phyloP scores from a whole-genome alignment of 2,888 invertebrate genomes.

The Dexiosoma caninum region DNA sequence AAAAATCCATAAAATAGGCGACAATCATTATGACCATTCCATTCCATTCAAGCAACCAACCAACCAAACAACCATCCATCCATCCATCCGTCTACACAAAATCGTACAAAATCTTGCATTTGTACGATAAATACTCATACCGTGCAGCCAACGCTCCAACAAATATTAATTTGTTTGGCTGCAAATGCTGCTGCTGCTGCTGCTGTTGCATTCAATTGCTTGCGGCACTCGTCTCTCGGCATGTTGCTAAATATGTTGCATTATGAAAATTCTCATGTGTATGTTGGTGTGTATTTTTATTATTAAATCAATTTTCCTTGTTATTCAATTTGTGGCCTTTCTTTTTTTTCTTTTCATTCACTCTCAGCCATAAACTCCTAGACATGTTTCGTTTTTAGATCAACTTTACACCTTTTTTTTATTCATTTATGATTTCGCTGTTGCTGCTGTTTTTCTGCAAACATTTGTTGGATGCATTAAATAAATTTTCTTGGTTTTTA shows the following conservation, averaged over 20 bases:
- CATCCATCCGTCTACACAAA: conserved; percentile 20
- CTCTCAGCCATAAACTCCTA: conserved; percentile 43
- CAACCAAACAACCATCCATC: no score
- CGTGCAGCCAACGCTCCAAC: not conserved
- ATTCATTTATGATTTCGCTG: conserved; percentile 37
- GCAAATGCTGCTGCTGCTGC: not conserved
- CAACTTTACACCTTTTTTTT: conserved; percentile 62
- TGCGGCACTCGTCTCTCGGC: conserved; percentile 32
- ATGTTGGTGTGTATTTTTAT: conserved; percentile 48
- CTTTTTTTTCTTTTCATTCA: conserved; percentile 5
- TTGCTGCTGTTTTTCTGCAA: not conserved
- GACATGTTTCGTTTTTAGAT: conserved; percentile 59
- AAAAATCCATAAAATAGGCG: conserved; percentile 62
- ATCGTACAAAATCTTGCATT: not conserved
- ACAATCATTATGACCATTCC: conserved; percentile 61
- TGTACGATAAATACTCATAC: conserved; percentile 10
- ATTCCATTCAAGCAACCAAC: no score
- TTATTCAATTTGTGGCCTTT: conserved; percentile 60
- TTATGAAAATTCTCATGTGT: conserved; percentile 46
- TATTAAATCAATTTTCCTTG: conserved; percentile 64
- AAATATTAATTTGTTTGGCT: conserved; percentile 16
- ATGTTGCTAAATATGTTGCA: conserved; percentile 57
- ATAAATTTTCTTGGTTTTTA: conserved; percentile 52
- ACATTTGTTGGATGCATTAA: conserved; percentile 51
- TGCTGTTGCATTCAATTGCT: conserved; percentile 20